Evolutionary conservation across 1,140 invertebrate species (phyloP).

Genomic region (Stratiolaelaps scimitus): DNA sequence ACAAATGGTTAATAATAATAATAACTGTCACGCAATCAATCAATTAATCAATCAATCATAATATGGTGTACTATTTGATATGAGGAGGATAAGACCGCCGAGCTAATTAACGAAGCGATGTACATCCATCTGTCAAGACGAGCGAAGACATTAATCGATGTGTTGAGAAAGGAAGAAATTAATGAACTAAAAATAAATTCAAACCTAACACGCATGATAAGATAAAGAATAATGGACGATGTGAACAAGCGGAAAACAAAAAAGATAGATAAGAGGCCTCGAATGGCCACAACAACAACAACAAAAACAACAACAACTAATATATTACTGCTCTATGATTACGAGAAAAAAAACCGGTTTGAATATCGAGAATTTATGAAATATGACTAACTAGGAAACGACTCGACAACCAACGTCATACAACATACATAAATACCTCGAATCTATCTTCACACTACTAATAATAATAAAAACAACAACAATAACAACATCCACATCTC

Average conservation of each 20-base stretch:
- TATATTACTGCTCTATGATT: no score
- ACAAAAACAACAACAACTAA: constrained; percentile 12
- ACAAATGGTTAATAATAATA: background rate
- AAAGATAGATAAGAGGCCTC: background rate
- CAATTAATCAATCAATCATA: background rate
- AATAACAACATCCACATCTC: background rate
- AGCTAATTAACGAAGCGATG: constrained; percentile 5
- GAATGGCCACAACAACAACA: background rate
- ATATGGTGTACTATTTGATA: background rate
- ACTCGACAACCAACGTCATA: no score
- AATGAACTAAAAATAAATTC: no score
- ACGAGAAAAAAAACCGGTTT: no score
- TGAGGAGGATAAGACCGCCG: background rate
- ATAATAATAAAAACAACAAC: background rate
- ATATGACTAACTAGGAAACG: no score
- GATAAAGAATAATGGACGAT: no score
- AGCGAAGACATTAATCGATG: background rate
- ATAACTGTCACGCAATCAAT: background rate
- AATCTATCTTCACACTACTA: background rate
- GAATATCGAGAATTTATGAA: no score
- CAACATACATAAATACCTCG: no score
- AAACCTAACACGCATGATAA: no score
- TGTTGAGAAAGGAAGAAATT: no score
- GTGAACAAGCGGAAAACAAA: no score
- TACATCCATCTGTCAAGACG: constrained; percentile 4